phyloP scores from a whole-genome alignment of 2,888 invertebrate species.

The Ferrisia virgata region DNA sequence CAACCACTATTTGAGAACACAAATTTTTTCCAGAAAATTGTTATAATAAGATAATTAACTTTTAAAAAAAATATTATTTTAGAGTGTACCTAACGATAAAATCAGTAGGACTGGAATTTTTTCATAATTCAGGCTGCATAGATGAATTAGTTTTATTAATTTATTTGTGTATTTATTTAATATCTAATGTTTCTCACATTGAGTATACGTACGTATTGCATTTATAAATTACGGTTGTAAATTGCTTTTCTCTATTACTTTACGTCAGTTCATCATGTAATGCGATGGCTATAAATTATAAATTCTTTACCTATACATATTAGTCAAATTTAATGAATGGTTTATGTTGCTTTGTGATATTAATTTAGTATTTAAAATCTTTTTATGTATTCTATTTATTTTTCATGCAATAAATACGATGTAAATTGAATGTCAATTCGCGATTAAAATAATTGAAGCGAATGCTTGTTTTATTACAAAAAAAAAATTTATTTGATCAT shows the following conservation, averaged over 20 bases:
- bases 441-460: neutral
- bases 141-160: neutral
- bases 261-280: neutral
- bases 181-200: neutral
- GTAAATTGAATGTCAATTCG: conserved; percentile 24
- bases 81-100: neutral
- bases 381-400: conserved; percentile 34
- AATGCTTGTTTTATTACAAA: neutral
- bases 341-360: conserved; percentile 40
- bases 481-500: too few relatives aligned
- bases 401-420: conserved; percentile 32
- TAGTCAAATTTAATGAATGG: conserved; percentile 34
- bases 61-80: too few relatives aligned
- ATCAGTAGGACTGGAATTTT: neutral
- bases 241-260: conserved; percentile 5
- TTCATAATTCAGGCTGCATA: neutral
- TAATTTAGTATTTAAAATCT: conserved; percentile 42
- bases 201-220: conserved; percentile 35
- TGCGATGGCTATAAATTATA: neutral
- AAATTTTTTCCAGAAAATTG: too few relatives aligned
- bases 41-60: too few relatives aligned
- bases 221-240: conserved; percentile 36
- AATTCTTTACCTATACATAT: conserved; percentile 20
- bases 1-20: neutral
- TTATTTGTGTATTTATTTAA: neutral